These are phyloP conservation scores for Agrochola litura DNA, from an alignment of 2,888 invertebrate species.

Conservation along the genomic window DNA sequence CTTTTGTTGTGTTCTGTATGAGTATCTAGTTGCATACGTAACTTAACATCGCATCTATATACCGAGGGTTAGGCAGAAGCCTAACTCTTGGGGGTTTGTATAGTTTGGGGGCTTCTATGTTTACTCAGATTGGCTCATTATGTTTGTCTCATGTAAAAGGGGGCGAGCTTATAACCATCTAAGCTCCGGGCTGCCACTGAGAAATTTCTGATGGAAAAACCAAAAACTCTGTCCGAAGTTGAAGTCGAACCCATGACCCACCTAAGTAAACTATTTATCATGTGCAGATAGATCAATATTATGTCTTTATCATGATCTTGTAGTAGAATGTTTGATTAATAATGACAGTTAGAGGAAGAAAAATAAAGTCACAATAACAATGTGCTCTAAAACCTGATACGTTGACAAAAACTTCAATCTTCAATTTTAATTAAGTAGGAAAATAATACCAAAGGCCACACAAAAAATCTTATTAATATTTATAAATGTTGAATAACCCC, in stretches of 20 bases:
- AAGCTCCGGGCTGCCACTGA: too few relatives aligned
- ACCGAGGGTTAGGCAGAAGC: neutral
- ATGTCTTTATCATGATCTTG: neutral
- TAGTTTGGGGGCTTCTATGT: too few relatives aligned
- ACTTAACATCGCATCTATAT: neutral
- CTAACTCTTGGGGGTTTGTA: too few relatives aligned
- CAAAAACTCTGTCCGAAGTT: neutral
- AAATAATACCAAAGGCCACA: neutral
- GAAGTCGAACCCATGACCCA: neutral
- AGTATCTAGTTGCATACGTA: neutral
- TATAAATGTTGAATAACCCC: neutral
- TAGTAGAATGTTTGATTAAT: neutral
- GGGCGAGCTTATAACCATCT: neutral
- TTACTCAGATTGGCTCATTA: neutral
- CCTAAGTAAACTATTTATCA: neutral
- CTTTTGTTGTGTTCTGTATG: constrained; percentile 28
- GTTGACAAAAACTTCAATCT: neutral
- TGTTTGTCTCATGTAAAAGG: neutral
- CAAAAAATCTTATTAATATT: neutral
- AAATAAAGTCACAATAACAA: neutral
- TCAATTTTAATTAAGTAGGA: neutral
- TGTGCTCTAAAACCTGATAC: neutral
- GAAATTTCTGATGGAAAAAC: neutral
- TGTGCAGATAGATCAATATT: neutral
- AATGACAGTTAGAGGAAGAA: neutral